A percentile compares a stretch with the other conserved stretches of the same genome.
phyloP scores from a whole-genome alignment of 2,888 invertebrate species.

The Punctoribates punctum region DNA sequence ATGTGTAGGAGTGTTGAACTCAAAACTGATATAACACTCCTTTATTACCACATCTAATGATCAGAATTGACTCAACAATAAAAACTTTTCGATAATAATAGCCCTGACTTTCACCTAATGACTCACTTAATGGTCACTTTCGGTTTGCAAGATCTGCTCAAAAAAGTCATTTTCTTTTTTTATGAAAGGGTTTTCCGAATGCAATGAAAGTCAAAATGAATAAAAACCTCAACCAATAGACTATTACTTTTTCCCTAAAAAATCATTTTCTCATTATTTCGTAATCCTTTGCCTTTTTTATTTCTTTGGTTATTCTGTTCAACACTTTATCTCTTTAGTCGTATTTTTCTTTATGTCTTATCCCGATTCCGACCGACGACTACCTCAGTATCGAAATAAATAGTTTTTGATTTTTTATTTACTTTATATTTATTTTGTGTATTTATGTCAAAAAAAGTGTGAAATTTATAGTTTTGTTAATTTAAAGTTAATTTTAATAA shows the following conservation, averaged over 20 bases:
- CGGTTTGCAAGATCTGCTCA: not conserved
- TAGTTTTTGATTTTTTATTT: too few species aligned
- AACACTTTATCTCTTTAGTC: too few species aligned
- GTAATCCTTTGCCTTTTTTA: not conserved
- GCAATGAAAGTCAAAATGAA: not conserved
- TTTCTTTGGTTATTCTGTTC: not conserved
- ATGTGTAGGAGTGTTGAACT: not conserved
- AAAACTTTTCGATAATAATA: not conserved
- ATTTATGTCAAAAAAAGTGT: too few species aligned
- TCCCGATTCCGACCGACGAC: too few species aligned
- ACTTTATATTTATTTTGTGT: too few species aligned
- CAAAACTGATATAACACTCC: not conserved
- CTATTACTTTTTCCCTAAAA: not conserved
- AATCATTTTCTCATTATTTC: not conserved
- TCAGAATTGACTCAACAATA: not conserved
- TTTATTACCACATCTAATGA: not conserved
- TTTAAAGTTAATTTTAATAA: not conserved
- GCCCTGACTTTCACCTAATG: not conserved
- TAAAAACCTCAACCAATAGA: not conserved
- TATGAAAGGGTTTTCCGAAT: not conserved
- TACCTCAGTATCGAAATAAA: too few species aligned
- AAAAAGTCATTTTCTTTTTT: not conserved
- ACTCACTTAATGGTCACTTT: slow-evolving; percentile 3
- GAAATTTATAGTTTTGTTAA: too few species aligned
- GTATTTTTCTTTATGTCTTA: too few species aligned